Conservation (phyloP, 2,113 vertebrate genomes). For the Pomatorhinus ruficollis region DNA sequence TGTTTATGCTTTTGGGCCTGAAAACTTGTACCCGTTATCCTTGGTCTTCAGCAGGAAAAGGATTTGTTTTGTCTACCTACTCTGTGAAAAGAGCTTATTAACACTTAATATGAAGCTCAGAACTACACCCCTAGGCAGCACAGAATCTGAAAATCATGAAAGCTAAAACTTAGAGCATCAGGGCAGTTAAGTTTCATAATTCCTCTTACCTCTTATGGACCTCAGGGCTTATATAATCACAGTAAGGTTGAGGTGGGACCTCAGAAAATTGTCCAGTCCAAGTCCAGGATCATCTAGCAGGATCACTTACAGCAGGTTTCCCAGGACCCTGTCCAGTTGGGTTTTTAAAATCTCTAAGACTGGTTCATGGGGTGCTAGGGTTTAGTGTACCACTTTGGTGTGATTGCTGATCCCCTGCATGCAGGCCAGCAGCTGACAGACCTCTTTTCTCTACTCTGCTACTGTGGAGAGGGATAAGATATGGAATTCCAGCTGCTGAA, state of each 20-base stretch:
- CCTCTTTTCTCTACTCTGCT: not conserved
- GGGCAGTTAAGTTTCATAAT: not conserved
- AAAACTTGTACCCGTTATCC: not conserved
- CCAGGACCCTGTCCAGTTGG: accelerated
- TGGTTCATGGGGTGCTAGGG: not conserved
- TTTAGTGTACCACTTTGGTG: not conserved
- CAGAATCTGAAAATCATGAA: not conserved
- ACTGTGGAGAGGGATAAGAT: not conserved
- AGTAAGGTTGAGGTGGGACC: not conserved
- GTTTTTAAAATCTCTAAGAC: not conserved
- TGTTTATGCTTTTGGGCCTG: not conserved
- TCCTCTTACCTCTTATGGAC: not conserved
- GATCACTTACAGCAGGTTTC: not conserved
- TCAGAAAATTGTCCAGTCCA: accelerated
- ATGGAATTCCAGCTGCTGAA: not conserved
- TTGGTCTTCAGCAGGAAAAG: not conserved
- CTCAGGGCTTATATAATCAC: not conserved
- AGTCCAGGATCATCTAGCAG: not conserved
- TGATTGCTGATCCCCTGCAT: not conserved
- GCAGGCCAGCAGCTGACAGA: not conserved
- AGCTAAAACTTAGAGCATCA: not conserved
- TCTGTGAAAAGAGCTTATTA: not conserved
- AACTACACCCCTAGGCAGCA: not conserved
- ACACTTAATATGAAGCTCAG: not conserved
- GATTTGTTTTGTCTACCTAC: not conserved